These are phyloP conservation scores for Gorsachius goisagi DNA, from an alignment of 2,113 vertebrate genomes.

Conservation along the genomic window DNA sequence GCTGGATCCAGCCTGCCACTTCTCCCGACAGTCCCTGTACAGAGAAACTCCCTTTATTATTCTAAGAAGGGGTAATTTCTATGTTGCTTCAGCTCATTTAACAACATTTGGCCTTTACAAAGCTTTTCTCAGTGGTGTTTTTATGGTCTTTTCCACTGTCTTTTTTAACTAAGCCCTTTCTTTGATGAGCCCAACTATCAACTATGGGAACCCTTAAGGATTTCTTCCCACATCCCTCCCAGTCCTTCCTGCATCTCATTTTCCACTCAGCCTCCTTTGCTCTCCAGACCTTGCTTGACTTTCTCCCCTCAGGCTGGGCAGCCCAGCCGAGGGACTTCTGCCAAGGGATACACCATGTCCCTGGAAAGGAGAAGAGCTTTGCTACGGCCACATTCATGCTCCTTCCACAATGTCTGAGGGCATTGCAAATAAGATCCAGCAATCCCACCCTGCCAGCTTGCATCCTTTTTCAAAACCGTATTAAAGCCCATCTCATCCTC, in stretches of 20 bases:
- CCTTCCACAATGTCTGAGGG: background rate
- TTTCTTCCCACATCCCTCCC: background rate
- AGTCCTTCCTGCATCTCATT: background rate
- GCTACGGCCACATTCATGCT: background rate
- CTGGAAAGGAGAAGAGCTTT: background rate
- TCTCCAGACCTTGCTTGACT: background rate
- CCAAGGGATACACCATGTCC: background rate
- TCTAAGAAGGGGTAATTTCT: background rate
- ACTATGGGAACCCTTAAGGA: background rate
- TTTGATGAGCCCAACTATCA: background rate
- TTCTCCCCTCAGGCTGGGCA: background rate
- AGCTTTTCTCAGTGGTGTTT: background rate
- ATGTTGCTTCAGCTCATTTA: background rate
- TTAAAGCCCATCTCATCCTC: background rate
- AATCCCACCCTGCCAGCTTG: background rate
- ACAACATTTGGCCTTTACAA: background rate
- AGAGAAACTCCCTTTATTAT: background rate
- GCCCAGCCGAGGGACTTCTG: background rate
- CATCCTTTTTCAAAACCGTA: accelerated
- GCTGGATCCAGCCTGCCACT: background rate
- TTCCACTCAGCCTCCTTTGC: background rate
- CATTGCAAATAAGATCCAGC: background rate
- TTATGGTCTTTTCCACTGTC: background rate
- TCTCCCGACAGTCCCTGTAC: background rate
- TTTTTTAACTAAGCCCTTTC: background rate